These are phyloP conservation scores for Zelleria hepariella DNA, from an alignment of 2,888 invertebrate genomes.

Conservation along the genomic window DNA sequence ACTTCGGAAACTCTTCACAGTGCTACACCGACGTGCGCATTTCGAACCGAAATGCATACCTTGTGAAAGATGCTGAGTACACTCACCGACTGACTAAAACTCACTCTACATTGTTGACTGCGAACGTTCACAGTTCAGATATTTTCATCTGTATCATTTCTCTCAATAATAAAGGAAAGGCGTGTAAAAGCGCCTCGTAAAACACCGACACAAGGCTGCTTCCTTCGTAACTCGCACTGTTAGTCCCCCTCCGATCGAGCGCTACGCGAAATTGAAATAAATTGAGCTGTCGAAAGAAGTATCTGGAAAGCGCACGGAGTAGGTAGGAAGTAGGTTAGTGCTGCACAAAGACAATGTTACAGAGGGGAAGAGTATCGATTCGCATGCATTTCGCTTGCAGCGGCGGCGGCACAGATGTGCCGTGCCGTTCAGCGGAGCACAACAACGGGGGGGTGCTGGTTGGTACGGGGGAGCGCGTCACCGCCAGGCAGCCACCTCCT, in stretches of 20 bases:
- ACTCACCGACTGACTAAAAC: neutral
- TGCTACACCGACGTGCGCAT: neutral
- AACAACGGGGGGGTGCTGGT: conserved; percentile 27
- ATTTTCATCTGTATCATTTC: neutral
- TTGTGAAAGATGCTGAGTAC: neutral
- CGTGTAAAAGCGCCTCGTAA: neutral
- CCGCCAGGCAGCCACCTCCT: conserved; percentile 19
- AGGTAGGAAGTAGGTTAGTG: conserved; percentile 51
- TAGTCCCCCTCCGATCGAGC: neutral
- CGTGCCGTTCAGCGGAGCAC: conserved; percentile 50
- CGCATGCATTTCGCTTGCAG: conserved; percentile 54
- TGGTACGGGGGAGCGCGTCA: conserved; percentile 18
- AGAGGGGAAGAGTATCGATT: conserved; percentile 58
- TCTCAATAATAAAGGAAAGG: neutral
- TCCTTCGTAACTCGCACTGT: neutral
- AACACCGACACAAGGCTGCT: neutral
- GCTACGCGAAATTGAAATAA: conserved; percentile 13
- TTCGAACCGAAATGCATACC: neutral
- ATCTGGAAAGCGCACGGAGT: conserved; percentile 11
- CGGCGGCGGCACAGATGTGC: conserved; percentile 45
- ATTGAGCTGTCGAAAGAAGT: conserved; percentile 18
- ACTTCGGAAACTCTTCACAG: neutral
- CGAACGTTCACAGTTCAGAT: neutral
- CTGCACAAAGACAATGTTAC: conserved; percentile 62
- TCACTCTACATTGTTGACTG: too few relatives aligned